A percentile compares a stretch with the other conserved stretches of the same genome.
These are phyloP conservation scores for Irena cyanogastra DNA, from an alignment of 2,113 vertebrate species.

Conservation along the genomic window DNA sequence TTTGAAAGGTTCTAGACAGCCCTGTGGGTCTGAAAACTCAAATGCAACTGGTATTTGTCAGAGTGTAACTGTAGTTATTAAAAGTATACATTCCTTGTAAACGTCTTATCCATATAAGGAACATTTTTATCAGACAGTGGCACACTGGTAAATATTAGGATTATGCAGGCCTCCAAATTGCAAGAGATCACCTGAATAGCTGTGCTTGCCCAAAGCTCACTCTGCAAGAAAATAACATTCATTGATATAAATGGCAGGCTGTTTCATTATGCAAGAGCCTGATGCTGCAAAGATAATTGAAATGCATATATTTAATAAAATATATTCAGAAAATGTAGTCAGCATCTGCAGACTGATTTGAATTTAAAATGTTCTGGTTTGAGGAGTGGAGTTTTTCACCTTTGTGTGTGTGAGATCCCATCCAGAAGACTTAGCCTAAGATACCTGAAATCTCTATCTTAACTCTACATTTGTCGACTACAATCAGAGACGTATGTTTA, in stretches of 20 bases:
- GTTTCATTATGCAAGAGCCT: not conserved
- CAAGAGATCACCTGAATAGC: not conserved
- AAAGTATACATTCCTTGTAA: not conserved
- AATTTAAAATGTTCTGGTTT: not conserved
- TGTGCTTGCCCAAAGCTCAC: not conserved
- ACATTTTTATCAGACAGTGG: not conserved
- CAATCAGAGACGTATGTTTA: no score
- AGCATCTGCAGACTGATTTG: not conserved
- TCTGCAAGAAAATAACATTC: not conserved
- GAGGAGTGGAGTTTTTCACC: not conserved
- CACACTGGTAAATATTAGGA: conserved; percentile 6
- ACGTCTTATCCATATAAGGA: not conserved
- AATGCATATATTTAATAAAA: not conserved
- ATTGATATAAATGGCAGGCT: not conserved
- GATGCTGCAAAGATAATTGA: not conserved
- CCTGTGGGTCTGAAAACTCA: not conserved
- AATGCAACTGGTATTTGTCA: not conserved
- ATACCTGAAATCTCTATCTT: not conserved
- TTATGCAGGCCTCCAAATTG: not conserved
- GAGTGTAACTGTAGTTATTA: not conserved
- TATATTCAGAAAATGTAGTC: not conserved
- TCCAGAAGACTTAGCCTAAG: not conserved
- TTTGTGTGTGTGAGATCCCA: not conserved
- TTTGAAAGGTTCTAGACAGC: not conserved
- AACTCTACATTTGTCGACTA: not conserved